Evolutionary conservation across 37 sponge, comb jelly and placozoan genomes (phyloP).

Genomic region (Amphimedon queenslandica): DNA sequence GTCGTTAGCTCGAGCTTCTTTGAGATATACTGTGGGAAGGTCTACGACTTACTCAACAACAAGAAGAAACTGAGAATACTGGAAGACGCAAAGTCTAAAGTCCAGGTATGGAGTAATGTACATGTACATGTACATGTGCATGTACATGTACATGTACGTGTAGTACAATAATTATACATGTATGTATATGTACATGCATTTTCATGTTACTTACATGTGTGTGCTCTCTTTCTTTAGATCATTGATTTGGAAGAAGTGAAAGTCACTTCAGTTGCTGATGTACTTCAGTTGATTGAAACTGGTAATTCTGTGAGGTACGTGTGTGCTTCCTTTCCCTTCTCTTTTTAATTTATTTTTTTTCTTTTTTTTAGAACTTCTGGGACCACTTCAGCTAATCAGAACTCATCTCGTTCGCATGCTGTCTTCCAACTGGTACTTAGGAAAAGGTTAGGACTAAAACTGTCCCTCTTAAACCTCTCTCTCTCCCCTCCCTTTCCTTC

Average conservation of each 20-base stretch:
- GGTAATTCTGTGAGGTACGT: slow-evolving; percentile 77
- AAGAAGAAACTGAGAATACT: slow-evolving; percentile 72
- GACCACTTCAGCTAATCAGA: slow-evolving; percentile 94
- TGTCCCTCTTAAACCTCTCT: no score
- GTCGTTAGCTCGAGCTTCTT: slow-evolving; percentile 86
- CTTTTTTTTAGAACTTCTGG: slow-evolving; percentile 79
- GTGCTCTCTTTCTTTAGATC: slow-evolving; percentile 32
- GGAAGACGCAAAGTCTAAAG: slow-evolving; percentile 88
- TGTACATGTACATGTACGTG: no score
- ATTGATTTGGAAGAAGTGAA: slow-evolving; percentile 83
- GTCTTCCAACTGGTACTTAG: slow-evolving; percentile 93
- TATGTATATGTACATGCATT: no score
- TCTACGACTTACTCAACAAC: slow-evolving; percentile 88
- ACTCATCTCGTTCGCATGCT: slow-evolving; percentile 96
- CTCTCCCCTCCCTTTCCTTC: no score
- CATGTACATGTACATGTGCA: neutral
- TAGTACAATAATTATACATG: no score
- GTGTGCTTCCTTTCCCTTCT: neutral
- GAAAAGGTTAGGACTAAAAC: slow-evolving; percentile 64
- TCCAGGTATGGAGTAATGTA: slow-evolving; percentile 51
- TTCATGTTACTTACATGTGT: neutral
- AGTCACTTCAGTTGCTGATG: slow-evolving; percentile 74
- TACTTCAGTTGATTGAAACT: slow-evolving; percentile 67
- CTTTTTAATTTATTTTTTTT: neutral
- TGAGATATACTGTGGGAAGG: slow-evolving; percentile 97